These are phyloP conservation scores for Apamea anceps DNA, from an alignment of 2,888 invertebrate species.

Conservation along the genomic window DNA sequence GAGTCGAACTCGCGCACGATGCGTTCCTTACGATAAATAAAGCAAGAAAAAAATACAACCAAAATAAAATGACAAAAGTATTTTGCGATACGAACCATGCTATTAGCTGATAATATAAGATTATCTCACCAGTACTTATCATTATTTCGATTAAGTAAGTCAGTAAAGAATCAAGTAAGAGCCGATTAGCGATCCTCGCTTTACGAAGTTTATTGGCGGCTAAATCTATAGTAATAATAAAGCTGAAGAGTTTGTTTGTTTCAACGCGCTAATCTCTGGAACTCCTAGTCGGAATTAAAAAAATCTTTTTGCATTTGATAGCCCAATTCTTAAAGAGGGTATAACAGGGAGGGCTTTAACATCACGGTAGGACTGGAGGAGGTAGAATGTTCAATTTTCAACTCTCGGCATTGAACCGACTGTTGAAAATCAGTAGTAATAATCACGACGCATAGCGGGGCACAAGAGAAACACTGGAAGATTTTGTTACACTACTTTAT, in stretches of 20 bases:
- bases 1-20: neutral
- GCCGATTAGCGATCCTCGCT: neutral
- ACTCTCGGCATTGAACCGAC: no score
- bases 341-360: no score
- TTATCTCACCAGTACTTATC: conserved; percentile 20
- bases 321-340: no score
- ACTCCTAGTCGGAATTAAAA: neutral
- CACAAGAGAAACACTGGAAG: conserved; percentile 12
- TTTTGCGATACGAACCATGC: neutral
- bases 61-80: neutral
- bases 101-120: conserved; percentile 21
- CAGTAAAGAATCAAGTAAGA: conserved; percentile 9
- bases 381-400: neutral
- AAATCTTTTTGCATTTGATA: no score
- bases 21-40: neutral
- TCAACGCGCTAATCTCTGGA: neutral
- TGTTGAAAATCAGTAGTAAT: neutral
- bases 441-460: neutral
- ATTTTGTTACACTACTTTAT: conserved; percentile 21
- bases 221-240: neutral
- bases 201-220: neutral
- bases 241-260: neutral
- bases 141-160: conserved; percentile 31
- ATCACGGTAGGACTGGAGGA: no score
- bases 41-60: conserved; percentile 16